A percentile compares a stretch with the other conserved stretches of the same genome.
phyloP scores from a whole-genome alignment of 2,888 invertebrate species.

The Drosophila sordidapex region DNA sequence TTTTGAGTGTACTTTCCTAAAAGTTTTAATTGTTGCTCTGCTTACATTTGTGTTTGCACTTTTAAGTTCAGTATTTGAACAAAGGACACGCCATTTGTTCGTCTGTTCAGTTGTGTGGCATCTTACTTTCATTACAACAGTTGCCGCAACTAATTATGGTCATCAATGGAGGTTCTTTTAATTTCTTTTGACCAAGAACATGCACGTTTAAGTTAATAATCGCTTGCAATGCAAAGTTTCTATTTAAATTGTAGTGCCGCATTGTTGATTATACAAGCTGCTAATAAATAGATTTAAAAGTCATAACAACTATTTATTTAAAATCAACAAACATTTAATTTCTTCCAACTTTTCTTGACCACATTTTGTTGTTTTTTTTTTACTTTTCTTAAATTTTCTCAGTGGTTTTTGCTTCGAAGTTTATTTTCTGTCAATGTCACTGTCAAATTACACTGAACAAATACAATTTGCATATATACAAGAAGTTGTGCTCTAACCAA shows the following conservation, averaged over 20 bases:
- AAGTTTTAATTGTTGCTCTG: constrained; percentile 73
- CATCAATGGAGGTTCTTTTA: constrained; percentile 26
- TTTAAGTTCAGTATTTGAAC: background rate
- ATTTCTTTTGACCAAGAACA: constrained; percentile 41
- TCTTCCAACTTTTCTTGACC: background rate
- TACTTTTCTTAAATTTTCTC: too few species aligned
- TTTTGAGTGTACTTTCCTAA: constrained; percentile 36
- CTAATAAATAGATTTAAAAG: background rate
- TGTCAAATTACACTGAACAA: background rate
- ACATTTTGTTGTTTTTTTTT: background rate
- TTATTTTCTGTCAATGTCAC: background rate
- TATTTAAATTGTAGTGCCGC: constrained; percentile 30
- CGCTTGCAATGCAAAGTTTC: constrained; percentile 51
- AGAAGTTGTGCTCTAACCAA: background rate
- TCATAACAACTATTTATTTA: constrained; percentile 13
- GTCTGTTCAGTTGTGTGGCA: background rate
- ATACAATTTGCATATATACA: background rate
- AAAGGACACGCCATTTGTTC: background rate
- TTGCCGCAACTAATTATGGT: constrained; percentile 35
- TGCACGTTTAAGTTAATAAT: constrained; percentile 54
- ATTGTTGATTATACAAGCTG: constrained; percentile 6
- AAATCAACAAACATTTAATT: background rate
- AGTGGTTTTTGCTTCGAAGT: background rate
- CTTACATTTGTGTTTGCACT: constrained; percentile 46
- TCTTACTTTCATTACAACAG: constrained; percentile 27